These are phyloP conservation scores for Ondatra zibethicus DNA, from an alignment of 2,113 vertebrate species.

Conservation along the genomic window DNA sequence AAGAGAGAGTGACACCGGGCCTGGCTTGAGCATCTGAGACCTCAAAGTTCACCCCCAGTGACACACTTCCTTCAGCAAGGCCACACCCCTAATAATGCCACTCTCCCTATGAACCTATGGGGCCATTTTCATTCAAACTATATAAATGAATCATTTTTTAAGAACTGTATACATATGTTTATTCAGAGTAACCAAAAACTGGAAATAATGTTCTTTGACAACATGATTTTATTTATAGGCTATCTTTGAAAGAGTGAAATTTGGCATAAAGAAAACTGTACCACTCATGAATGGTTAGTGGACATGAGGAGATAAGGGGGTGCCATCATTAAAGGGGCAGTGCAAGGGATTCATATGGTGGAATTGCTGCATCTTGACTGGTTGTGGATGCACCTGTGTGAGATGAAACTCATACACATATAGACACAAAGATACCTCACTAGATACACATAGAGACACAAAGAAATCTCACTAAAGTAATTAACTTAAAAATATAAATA, in stretches of 20 bases:
- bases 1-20: not conserved
- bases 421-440: not conserved
- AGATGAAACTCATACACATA: not conserved
- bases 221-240: not conserved
- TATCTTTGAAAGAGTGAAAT: conserved; percentile 19
- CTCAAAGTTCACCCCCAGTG: not conserved
- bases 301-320: not conserved
- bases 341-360: too few relatives aligned
- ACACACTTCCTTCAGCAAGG: not conserved
- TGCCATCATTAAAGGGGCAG: not conserved
- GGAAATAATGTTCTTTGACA: not conserved
- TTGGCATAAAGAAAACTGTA: not conserved
- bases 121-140: not conserved
- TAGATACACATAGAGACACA: not conserved
- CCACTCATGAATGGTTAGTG: not conserved
- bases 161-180: not conserved
- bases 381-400: not conserved
- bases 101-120: not conserved
- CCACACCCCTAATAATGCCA: not conserved
- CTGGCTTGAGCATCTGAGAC: not conserved
- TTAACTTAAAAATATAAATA: not conserved
- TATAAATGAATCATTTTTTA: not conserved
- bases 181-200: not conserved
- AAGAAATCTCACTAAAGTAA: not conserved
- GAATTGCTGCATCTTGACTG: not conserved